Base-by-base conservation (phyloP, 1,140 invertebrate genomes). In the Bilobella aurantiaca region DNA sequence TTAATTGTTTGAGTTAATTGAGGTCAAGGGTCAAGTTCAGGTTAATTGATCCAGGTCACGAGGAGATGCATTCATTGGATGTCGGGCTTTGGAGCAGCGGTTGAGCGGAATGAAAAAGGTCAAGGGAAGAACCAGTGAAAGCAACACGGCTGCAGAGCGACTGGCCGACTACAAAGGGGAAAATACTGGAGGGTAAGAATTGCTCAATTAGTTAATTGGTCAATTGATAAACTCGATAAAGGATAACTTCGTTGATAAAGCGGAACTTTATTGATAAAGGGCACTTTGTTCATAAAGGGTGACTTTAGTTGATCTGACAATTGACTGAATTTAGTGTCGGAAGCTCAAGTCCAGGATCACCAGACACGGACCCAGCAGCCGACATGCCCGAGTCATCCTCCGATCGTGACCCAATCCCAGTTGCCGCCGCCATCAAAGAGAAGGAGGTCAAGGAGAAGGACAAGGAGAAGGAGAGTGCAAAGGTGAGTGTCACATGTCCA, bases 121-220 rank as follows among this genome's bases (percentile, higher is more conserved):
- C 30, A 67, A 74, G 64, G 63, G 63, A 28, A 65, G 69, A 63
- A 66, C 65, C 62, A 66, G 72, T 58, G 76, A 77, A 69, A 77
- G 75, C 73, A 73, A 73, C 66, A 62, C 75, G 66, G 75, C 75
- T 58, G 77, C 75, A 29, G 77, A 78, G 70, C 69, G 77, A 58
- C 72, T 78, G 58, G 77, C 77, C 8, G 76, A 77, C 70, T 78
- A 77, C 67, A 70, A 67, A 66, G 75, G 76, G 42, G 69, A 74
- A 31, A 71, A 73, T 49, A 67, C 63, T 58, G 63, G 58, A 31
- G 67, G 62, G 65, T 68, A 62, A 31, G n/a, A n/a, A n/a, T n/a
- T n/a, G n/a, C n/a, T n/a, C n/a, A n/a, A n/a, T n/a, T n/a, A n/a
- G n/a, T n/a, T n/a, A n/a, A n/a, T n/a, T n/a, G n/a, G n/a, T n/a